Base-by-base conservation (phyloP, 2,797 vertebrate genomes). In the Lophius americanus region DNA sequence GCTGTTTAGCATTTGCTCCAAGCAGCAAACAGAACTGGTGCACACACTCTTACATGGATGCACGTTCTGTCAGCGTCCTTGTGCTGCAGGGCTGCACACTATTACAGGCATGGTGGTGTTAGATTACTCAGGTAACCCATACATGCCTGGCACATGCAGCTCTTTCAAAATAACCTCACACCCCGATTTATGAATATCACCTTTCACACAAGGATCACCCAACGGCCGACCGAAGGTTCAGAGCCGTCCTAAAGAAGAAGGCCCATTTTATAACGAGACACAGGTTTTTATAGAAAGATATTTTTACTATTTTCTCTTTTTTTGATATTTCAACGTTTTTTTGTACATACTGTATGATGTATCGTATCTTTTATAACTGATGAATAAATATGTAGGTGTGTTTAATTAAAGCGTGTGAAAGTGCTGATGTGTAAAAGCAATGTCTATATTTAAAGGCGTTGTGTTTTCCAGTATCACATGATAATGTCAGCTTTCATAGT, bases 261-360 rank as follows among this genome's bases (percentile, higher is more conserved):
- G 60, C 62, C 49, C 52, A 57, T 66, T 79, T 78, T 65, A 51
- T 75, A 78, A 70, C 5, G 66, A 60, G 35, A 75, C 66, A 49
- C 60, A 76, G 42, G 39, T 84, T 84, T 87, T 85, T 67, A 73
- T 64, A 70, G 51, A 35, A 74, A 43, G 64, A 73, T 75, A 82
- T 86, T 73, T 85, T 67, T 82, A 69, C 67, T 68, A 68, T 78
- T 79, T 64, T 84, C 60, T 44, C 12, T 83, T 57, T 88, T 88
- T 85, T 91, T 81, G 61, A 78, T 84, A 82, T 85, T 79, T 77
- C 68, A 68, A 62, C 80, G 62, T 23, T 84, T 78, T 88, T 91
- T 89, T 93, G 91, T 92, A 92, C 73, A 92, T 92, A 92, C 58
- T 86, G 72, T 84, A 71, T 83, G 66, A 67, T 83, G 68, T 85